Evolutionary conservation across 2,113 vertebrate genomes (phyloP).

Genomic region (Lamprotornis superbus): DNA sequence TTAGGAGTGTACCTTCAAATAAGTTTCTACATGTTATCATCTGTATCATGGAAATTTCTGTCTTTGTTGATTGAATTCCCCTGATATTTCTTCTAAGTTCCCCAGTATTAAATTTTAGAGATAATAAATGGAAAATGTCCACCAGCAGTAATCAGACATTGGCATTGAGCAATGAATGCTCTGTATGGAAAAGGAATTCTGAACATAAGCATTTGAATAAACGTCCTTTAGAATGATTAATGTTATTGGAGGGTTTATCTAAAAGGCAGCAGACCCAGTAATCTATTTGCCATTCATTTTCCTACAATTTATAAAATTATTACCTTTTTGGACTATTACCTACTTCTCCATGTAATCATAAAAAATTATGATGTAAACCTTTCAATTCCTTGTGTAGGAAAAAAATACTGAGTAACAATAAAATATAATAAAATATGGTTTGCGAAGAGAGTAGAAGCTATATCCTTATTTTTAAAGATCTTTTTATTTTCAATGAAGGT

Average conservation of each 20-base stretch:
- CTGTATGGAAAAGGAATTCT: not conserved
- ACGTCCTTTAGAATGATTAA: not conserved
- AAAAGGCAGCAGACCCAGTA: not conserved
- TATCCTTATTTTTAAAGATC: conserved; percentile 42
- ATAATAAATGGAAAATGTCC: not conserved
- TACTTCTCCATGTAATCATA: conserved; percentile 52
- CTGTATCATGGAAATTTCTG: not conserved
- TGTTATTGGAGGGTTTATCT: not conserved
- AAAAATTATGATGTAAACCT: conserved; percentile 59
- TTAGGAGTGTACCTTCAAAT: not conserved
- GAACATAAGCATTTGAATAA: not conserved
- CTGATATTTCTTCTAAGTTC: not conserved
- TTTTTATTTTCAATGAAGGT: conserved; percentile 12
- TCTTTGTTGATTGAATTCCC: not conserved
- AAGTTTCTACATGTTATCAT: not conserved
- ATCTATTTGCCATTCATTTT: conserved; percentile 53
- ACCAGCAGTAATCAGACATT: not conserved
- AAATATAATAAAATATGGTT: conserved; percentile 48
- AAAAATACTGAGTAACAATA: conserved; percentile 23
- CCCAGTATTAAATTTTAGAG: not conserved
- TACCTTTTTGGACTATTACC: conserved; percentile 39
- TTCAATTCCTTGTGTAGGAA: conserved; percentile 8
- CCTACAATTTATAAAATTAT: conserved; percentile 48
- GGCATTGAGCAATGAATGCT: not conserved
- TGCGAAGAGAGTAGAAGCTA: not conserved